phyloP scores from a whole-genome alignment of 2,888 invertebrate species.

The Philereme transversata region DNA sequence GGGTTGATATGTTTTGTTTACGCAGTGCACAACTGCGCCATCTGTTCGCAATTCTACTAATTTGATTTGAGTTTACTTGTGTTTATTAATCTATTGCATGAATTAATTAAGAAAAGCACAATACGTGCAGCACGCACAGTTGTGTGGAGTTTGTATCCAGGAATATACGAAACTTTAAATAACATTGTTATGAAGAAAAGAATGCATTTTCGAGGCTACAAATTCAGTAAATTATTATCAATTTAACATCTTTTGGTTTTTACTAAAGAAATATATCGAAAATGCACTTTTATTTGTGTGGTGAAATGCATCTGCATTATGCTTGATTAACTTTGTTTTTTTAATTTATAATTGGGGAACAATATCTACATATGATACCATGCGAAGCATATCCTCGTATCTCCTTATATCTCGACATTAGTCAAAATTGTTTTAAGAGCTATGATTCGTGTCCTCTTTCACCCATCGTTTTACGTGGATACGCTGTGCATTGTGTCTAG shows the following conservation, averaged over 20 bases:
- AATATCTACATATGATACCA: background rate
- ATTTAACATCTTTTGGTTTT: slow-evolving; percentile 23
- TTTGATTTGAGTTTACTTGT: slow-evolving; percentile 62
- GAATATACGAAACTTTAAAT: slow-evolving; percentile 49
- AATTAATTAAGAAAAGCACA: slow-evolving; percentile 50
- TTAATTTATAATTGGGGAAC: slow-evolving; percentile 6
- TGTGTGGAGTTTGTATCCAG: slow-evolving; percentile 42
- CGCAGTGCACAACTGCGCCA: slow-evolving; percentile 38
- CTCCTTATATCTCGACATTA: background rate
- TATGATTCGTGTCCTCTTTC: background rate
- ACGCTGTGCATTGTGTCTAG: slow-evolving; percentile 6
- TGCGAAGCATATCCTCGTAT: slow-evolving; percentile 10
- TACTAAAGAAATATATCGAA: slow-evolving; percentile 8
- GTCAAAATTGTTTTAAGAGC: background rate
- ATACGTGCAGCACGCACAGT: slow-evolving; percentile 44
- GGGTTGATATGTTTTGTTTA: slow-evolving; percentile 14
- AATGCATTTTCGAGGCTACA: slow-evolving; percentile 25
- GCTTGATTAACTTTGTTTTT: slow-evolving; percentile 14
- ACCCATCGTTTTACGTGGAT: background rate
- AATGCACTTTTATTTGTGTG: slow-evolving; percentile 23
- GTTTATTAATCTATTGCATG: slow-evolving; percentile 74
- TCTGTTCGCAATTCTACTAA: slow-evolving; percentile 25
- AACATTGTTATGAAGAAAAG: slow-evolving; percentile 10
- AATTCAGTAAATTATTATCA: slow-evolving; percentile 14
- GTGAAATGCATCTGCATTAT: slow-evolving; percentile 2